Evolutionary conservation across 1,140 invertebrate species (phyloP), one percentile per base, ranked within the genome.

Genomic region (Bombus terrestris): DNA sequence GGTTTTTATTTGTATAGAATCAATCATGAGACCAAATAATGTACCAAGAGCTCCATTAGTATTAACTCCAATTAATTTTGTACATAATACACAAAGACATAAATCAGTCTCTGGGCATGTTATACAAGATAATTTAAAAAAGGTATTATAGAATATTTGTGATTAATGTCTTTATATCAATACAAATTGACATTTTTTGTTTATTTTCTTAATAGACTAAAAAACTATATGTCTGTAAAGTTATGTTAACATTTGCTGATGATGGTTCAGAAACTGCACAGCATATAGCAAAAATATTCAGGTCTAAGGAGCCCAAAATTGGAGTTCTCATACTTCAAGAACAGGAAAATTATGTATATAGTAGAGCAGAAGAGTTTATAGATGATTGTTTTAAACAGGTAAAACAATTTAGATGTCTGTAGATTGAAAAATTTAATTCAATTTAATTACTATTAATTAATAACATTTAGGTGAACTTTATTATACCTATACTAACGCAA

Each of bases 361-460:
- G 87, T 76, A 89, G 69, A 83, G 92, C 91, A 25, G 92, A 93
- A 87, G 92, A 93, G 80, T 94, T 94, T 59, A 88, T 94, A 75
- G 92, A 94, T 32, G 92, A 94, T 83, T 94, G 93, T 85, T 93
- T 94, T 62, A 91, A 90, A 66, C 93, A 94, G 82, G 92, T 92
- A 87, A 87, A 64, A 41, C 37, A 15, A 66, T 66, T 41, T 64
- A 18, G n/a, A 84, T 71, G 53, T 18, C 28, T 57, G 69, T 75
- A 47, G 66, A 71, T 62, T 72, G 18, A 15, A 53, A 69, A 18
- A 62, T 18, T 59, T 32, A 8, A 13, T 10, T 64, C 15, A 9
- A 73, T 25, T 5, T 28, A 37, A 37, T n/a, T 64, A 22, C 5
- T 53, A 53, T 6, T 37, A 71, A 9, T 62, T 69, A 69, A 0